Evolutionary conservation across 2,888 invertebrate genomes (phyloP), one percentile per base, ranked within the genome.

Genomic region (Drymonia ruficornis): DNA sequence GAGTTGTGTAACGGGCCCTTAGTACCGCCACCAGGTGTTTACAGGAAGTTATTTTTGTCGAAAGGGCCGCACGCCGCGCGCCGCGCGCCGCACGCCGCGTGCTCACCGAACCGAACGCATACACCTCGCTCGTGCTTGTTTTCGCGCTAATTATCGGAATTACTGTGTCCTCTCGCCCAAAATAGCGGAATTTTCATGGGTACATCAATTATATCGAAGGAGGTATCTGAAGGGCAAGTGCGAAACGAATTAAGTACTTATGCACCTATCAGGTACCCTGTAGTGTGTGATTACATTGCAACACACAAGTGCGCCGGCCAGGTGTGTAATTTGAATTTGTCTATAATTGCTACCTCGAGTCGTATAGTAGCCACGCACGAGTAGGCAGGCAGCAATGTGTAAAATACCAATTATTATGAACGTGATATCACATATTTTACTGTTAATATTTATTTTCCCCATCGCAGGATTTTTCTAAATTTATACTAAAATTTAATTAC

Each of bases 41-140:
- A 50, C 54, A 19, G 31, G 16, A 46, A 51, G 53, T 58, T 56
- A 58, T 64, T 58, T 61, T 50, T 49, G 46, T 56, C 46, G 45
- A 53, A 36, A 46, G 23, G 47, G 49, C 18, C 29, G 45, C 38
- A 34, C 18, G 29, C 50, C n/a, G n/a, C n/a, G n/a, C n/a, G n/a
- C n/a, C n/a, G n/a, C n/a, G n/a, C n/a, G n/a, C n/a, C n/a, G n/a
- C n/a, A n/a, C n/a, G n/a, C 23, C 28, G 45, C 38, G 46, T 34
- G 29, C 50, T 28, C 29, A n/a, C n/a, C n/a, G n/a, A n/a, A 31
- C 43, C 19, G 19, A 34, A 15, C 42, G 19, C 44, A 40, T 47
- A 40, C 29, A 31, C 42, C 28, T 31, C 34, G 45, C 28, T 31
- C 34, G 45, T 38, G 46, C 23, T 29, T 46, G 50, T 49, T 56